Evolutionary conservation across 2,113 vertebrate genomes (phyloP), one percentile per base, ranked within the genome.

Genomic region (Pseudorectes ferrugineus): DNA sequence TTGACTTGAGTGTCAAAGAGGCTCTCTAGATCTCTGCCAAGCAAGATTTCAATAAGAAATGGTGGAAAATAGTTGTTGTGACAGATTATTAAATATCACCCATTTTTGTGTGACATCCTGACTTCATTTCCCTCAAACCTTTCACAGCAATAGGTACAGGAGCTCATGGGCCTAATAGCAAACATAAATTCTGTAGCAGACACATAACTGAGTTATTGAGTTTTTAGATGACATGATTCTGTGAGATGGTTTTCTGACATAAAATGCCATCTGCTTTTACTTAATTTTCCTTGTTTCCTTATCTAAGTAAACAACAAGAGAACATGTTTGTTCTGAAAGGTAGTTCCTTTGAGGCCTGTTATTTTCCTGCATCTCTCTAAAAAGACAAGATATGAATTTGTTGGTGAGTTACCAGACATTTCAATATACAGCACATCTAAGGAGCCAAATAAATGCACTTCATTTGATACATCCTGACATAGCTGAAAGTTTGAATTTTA

Each of bases 261-360:
- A 96, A 94, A 97, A 96, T 91, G 48, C 49, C 70, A 89, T 83
- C 86, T 96, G 73, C 81, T 94, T 95, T 61, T 91, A 67, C 82
- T 79, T 86, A 73, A 58, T 95, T 86, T 92, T 89, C 20, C 81
- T 71, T 80, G 25, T 84, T 97, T 95, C 24, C 48, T 93, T 87
- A 70, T 66, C 58, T 88, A 92, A 92, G 85, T 93, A 95, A 92
- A 88, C 51, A 80, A 43, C 8, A 13, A 92, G 78, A 94, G 92
- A 96, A 95, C 48, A 58, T 48, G n/a, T 75, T 94, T 76, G 31
- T 94, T 90, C 92, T 89, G 66, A 93, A 96, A 82, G 40, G 33
- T 82, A 59, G 46, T 70, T 93, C 87, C 92, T 91, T 81, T 85
- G 94, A 92, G 95, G 52, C 72, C 40, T 4, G 38, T 81, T 92